These are phyloP conservation scores for Hydropotes inermis DNA, from an alignment of 2,113 vertebrate species.

Conservation along the genomic window DNA sequence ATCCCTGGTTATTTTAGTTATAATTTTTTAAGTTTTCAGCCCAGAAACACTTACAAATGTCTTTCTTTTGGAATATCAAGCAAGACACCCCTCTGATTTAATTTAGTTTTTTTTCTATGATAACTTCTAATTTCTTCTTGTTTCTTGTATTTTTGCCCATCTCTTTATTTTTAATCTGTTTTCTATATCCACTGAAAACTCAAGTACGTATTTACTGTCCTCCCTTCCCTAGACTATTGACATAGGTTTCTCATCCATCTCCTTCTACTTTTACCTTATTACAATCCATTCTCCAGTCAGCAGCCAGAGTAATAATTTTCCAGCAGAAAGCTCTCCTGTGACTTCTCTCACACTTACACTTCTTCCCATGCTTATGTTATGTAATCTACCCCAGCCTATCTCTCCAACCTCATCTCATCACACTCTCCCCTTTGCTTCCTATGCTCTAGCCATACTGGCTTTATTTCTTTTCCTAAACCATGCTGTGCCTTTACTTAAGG, in stretches of 20 bases:
- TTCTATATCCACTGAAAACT: neutral
- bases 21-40: slow-evolving; percentile 23
- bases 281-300: neutral
- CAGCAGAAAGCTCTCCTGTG: neutral
- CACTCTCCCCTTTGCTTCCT: neutral
- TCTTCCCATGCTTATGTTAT: neutral
- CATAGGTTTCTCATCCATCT: neutral
- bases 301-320: neutral
- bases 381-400: too few species aligned
- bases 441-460: neutral
- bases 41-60: neutral
- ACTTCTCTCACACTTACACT: neutral
- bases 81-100: neutral
- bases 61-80: neutral
- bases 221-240: neutral
- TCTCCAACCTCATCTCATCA: neutral
- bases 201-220: neutral
- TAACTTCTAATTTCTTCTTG: neutral
- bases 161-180: neutral
- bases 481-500: neutral
- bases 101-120: neutral
- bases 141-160: neutral
- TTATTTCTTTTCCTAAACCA: neutral
- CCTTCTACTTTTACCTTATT: neutral
- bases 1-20: neutral